Base-by-base conservation (phyloP, 35 echinoderm and acorn worm genomes). In the Heliocidaris erythrogramma region DNA sequence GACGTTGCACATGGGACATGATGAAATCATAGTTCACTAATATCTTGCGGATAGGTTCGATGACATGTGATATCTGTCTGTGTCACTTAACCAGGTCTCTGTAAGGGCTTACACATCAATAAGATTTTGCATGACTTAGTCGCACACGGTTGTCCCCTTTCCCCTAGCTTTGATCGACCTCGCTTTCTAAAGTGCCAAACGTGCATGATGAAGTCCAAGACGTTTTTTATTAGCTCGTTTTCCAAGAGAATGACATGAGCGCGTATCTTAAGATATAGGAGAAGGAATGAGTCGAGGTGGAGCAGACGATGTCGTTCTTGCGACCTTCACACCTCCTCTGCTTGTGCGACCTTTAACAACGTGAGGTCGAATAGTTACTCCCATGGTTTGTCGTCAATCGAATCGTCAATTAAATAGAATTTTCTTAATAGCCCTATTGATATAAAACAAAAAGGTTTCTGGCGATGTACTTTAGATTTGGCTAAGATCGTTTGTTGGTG, bases 21-120 rank as follows among this genome's bases (percentile, higher is more conserved):
- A 92, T 93, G 78, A 96, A 61, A 9, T 90, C 88, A 84, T 69
- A 94, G 35, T 86, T 93, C 24, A 86, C 94, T 18, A 96, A 69
- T 5, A 65, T 93, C 32, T 96, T 48, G 2, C 78, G 17, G 9
- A 95, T 95, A 30, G 32, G 48, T 9, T 60, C 90, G 29, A 96
- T 16, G 30, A 84, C 59, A 27, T 48, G 94, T 95, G 24, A 47
- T 95, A 90, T 49, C 49, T 11, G 49, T 93, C 90, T 47, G 30
- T 13, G 30, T 86, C 31, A 3, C 94, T 92, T 49, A 96, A 71
- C 94, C 96, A 96, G 2, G 94, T 95, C 47, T 96, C 96, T 17
- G 96, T 95, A 30, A 96, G 32, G 50, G 94, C 96, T 47, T 95
- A 14, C 32, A 96, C 85, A 47, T 95, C 91, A 85, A 95, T 48